Evolutionary conservation across 2,113 vertebrate species (phyloP).

Genomic region (Malurus elegans): DNA sequence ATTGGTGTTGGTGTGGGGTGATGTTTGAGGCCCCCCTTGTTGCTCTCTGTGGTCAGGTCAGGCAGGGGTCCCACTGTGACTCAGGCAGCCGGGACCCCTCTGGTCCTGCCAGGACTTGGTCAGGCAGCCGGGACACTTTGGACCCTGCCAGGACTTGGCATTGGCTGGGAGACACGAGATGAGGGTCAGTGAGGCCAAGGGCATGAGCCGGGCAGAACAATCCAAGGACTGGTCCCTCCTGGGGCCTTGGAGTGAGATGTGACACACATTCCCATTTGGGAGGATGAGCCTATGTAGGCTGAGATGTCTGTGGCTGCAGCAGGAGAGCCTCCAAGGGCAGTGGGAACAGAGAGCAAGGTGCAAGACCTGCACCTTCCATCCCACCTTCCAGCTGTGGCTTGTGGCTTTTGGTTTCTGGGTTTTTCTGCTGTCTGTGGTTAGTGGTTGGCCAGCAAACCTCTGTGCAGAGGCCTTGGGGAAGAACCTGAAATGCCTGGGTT

Average conservation of each 20-base stretch:
- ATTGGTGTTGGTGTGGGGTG: fast-evolving
- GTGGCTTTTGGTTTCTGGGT: background rate
- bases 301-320: background rate
- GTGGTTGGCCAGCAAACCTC: background rate
- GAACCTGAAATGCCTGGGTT: fast-evolving
- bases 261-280: fast-evolving
- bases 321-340: background rate
- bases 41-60: background rate
- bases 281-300: background rate
- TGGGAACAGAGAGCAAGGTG: background rate
- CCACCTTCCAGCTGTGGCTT: background rate
- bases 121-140: fast-evolving
- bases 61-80: background rate
- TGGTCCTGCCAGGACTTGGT: background rate
- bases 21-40: background rate
- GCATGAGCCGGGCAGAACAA: fast-evolving
- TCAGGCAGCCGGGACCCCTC: background rate
- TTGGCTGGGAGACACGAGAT: fast-evolving
- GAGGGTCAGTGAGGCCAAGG: fast-evolving
- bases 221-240: fast-evolving
- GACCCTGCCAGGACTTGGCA: fast-evolving
- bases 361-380: background rate
- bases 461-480: background rate
- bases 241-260: fast-evolving
- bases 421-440: background rate